Evolutionary conservation across 2,888 invertebrate species (phyloP).

Genomic region (Caenorhabditis wallacei): DNA sequence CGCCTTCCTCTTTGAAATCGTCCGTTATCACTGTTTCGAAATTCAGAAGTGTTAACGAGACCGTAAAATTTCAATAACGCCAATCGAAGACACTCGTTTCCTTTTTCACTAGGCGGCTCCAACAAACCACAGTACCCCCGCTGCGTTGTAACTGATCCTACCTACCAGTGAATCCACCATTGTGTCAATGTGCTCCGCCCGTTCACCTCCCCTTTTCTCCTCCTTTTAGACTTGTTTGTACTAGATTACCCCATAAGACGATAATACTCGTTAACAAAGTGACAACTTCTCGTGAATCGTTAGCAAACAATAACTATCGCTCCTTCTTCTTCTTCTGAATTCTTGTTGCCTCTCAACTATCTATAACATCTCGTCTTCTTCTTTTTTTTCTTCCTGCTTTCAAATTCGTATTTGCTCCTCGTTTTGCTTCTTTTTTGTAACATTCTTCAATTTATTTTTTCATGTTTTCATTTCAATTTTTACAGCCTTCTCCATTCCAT

Average conservation of each 20-base stretch:
- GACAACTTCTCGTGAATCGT: conserved; percentile 59
- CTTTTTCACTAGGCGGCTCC: neutral
- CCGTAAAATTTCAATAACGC: conserved; percentile 49
- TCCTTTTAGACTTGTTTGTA: conserved; percentile 42
- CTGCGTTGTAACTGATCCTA: neutral
- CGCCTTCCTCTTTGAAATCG: conserved; percentile 25
- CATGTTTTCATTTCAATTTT: conserved; percentile 24
- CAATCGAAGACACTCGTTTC: neutral
- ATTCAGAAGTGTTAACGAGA: conserved; percentile 57
- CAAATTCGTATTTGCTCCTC: conserved; percentile 30
- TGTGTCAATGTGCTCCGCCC: conserved; percentile 46
- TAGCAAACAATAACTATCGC: conserved; percentile 58
- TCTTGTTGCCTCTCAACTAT: conserved; percentile 11
- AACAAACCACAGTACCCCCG: neutral
- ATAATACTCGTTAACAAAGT: conserved; percentile 60
- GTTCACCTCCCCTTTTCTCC: neutral
- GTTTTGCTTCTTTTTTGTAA: conserved; percentile 34
- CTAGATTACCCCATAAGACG: conserved; percentile 59
- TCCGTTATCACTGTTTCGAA: conserved; percentile 43
- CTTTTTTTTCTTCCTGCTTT: conserved; percentile 4
- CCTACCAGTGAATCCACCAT: neutral
- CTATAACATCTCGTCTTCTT: conserved; percentile 17
- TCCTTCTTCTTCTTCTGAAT: conserved; percentile 57
- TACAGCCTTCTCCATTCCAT: neutral
- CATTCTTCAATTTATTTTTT: conserved; percentile 20